Conservation (phyloP, 2,888 invertebrate species). For the Spilosoma lubricipeda region DNA sequence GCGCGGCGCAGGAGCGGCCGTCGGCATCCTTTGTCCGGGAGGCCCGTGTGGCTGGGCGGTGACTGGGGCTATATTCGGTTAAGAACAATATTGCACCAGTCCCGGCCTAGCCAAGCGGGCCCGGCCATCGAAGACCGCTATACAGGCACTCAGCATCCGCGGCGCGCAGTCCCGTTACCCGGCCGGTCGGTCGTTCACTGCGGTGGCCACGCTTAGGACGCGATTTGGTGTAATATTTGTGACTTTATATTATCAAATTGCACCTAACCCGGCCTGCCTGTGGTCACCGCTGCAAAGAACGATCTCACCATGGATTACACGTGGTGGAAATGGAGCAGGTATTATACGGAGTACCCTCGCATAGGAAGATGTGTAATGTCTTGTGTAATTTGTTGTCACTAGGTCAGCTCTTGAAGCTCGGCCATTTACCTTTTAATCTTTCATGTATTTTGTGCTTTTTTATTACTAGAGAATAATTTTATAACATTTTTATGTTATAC, state of each 20-base stretch:
- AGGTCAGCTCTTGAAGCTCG: conserved; percentile 30
- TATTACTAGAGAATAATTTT: not conserved
- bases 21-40: conserved; percentile 75
- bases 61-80: conserved; percentile 85
- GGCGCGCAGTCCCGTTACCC: conserved; percentile 84
- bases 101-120: conserved; percentile 87
- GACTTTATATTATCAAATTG: conserved; percentile 79
- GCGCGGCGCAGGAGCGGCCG: conserved; percentile 73
- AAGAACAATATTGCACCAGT: conserved; percentile 86
- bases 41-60: conserved; percentile 84
- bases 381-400: conserved; percentile 28
- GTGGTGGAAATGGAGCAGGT: conserved; percentile 57
- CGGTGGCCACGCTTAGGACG: conserved; percentile 85
- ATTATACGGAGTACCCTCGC: conserved; percentile 48
- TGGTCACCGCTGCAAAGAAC: conserved; percentile 67
- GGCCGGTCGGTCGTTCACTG: conserved; percentile 82
- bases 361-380: conserved; percentile 17
- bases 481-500: conserved; percentile 18
- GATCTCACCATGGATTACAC: conserved; percentile 38
- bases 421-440: conserved; percentile 22
- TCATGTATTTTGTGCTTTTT: conserved; percentile 22
- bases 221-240: conserved; percentile 85
- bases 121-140: conserved; percentile 81
- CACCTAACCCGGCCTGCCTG: conserved; percentile 87
- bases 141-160: conserved; percentile 79